phyloP scores from a whole-genome alignment of 2,888 invertebrate genomes.

The Chymomyza procnemis region DNA sequence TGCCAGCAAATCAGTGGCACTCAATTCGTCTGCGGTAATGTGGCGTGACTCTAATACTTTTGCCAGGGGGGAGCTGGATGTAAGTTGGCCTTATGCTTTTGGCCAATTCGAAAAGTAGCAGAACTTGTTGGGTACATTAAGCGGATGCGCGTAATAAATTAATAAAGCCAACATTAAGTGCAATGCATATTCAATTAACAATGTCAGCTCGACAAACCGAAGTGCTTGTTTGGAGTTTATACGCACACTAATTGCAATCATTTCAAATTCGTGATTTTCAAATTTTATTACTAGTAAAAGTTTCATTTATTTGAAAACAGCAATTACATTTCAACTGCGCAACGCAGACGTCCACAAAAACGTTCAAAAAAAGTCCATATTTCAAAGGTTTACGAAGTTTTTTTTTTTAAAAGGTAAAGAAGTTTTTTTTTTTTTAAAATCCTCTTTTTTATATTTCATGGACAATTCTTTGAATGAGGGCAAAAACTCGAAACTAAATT shows the following conservation, averaged over 20 bases:
- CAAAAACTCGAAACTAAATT: no score
- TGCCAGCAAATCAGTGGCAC: conserved; percentile 13
- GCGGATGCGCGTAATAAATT: conserved; percentile 75
- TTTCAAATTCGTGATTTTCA: background rate
- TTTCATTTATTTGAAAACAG: no score
- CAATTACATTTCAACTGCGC: no score
- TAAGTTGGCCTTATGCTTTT: background rate
- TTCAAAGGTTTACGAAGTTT: no score
- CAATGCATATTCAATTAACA: conserved; percentile 74
- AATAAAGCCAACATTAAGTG: conserved; percentile 68
- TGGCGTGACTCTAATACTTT: conserved; percentile 16
- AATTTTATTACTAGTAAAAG: no score
- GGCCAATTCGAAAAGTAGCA: background rate
- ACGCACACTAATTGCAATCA: background rate
- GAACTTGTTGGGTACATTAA: conserved; percentile 44
- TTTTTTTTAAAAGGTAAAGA: no score
- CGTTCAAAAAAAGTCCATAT: no score
- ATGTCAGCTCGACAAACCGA: conserved; percentile 48
- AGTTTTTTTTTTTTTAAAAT: no score
- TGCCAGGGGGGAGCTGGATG: background rate
- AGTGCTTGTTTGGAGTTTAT: conserved; percentile 1
- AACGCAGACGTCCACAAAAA: no score
- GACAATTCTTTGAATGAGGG: no score
- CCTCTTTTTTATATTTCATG: no score
- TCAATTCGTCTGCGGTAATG: conserved; percentile 27